phyloP scores from a whole-genome alignment of 2,888 invertebrate genomes.

The Meiosimyza decipiens region DNA sequence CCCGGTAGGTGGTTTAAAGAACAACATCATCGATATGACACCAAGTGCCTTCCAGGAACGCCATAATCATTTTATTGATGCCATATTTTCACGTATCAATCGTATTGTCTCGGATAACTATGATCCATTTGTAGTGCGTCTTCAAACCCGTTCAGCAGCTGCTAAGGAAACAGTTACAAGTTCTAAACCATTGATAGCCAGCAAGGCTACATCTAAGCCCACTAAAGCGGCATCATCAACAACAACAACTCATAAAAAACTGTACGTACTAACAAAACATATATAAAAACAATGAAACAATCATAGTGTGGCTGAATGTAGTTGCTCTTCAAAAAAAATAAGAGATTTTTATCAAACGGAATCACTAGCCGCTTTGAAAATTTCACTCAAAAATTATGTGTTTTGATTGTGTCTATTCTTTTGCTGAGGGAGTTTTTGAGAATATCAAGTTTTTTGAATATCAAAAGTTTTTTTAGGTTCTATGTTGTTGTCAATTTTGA shows the following conservation, averaged over 20 bases:
- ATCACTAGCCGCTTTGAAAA: too few species aligned
- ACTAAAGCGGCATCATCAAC: constrained; percentile 23
- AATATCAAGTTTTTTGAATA: too few species aligned
- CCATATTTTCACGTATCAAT: constrained; percentile 83
- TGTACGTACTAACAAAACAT: constrained; percentile 52
- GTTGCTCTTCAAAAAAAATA: too few species aligned
- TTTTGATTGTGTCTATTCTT: too few species aligned
- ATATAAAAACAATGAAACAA: too few species aligned
- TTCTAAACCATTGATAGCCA: background rate
- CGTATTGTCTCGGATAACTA: constrained; percentile 82
- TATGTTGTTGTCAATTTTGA: too few species aligned
- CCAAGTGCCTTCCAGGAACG: constrained; percentile 74
- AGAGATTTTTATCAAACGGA: too few species aligned
- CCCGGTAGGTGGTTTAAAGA: constrained; percentile 60
- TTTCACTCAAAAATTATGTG: too few species aligned
- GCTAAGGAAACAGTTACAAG: constrained; percentile 37
- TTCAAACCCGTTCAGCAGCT: constrained; percentile 52
- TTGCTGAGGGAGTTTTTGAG: too few species aligned
- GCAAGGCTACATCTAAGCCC: background rate
- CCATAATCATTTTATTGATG: constrained; percentile 88
- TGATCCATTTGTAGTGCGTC: constrained; percentile 82
- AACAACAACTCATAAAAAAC: constrained; percentile 53
- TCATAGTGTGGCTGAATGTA: too few species aligned
- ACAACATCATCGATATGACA: constrained; percentile 64
- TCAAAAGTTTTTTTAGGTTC: too few species aligned